phyloP scores from a whole-genome alignment of 2,888 invertebrate species.

The Agrenia bidenticulata region DNA sequence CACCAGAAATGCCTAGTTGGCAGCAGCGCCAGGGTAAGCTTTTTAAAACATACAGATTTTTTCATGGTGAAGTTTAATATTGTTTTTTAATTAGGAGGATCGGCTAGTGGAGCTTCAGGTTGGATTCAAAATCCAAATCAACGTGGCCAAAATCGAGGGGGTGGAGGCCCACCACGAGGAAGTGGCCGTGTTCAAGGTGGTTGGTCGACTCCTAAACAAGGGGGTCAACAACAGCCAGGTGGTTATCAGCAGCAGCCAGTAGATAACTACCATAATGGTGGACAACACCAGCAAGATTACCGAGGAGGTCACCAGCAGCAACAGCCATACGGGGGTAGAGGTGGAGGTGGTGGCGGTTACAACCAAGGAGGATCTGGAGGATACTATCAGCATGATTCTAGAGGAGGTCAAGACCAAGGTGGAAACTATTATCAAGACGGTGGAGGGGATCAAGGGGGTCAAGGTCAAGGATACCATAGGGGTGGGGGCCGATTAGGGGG shows the following conservation, averaged over 20 bases:
- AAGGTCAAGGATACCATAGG: slow-evolving; percentile 24
- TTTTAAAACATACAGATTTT: too few species aligned
- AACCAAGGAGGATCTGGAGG: slow-evolving; percentile 24
- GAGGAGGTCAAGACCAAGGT: slow-evolving; percentile 35
- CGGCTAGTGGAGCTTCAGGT: slow-evolving; percentile 53
- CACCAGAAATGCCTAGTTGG: slow-evolving; percentile 97
- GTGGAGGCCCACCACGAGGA: slow-evolving; percentile 52
- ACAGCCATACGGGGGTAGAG: slow-evolving; percentile 51
- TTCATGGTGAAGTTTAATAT: not conserved
- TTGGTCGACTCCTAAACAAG: slow-evolving; percentile 26
- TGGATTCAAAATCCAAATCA: slow-evolving; percentile 51
- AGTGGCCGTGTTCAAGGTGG: slow-evolving; percentile 48
- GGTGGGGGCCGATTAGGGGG: slow-evolving; percentile 44
- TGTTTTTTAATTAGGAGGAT: slow-evolving; percentile 56
- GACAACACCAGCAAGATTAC: slow-evolving; percentile 39
- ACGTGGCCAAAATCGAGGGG: slow-evolving; percentile 54
- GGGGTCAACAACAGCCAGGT: slow-evolving; percentile 51
- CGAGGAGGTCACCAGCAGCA: slow-evolving; percentile 52
- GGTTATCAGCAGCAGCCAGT: slow-evolving; percentile 38
- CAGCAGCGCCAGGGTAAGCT: slow-evolving; percentile 64
- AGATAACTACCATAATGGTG: too few species aligned
- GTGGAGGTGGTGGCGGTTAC: slow-evolving; percentile 47
- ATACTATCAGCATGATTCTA: slow-evolving; percentile 37
- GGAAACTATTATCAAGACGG: slow-evolving; percentile 23
- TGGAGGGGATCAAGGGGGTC: slow-evolving; percentile 15